These are phyloP conservation scores for Plagodis pulveraria DNA, from an alignment of 2,888 invertebrate species.

Conservation along the genomic window DNA sequence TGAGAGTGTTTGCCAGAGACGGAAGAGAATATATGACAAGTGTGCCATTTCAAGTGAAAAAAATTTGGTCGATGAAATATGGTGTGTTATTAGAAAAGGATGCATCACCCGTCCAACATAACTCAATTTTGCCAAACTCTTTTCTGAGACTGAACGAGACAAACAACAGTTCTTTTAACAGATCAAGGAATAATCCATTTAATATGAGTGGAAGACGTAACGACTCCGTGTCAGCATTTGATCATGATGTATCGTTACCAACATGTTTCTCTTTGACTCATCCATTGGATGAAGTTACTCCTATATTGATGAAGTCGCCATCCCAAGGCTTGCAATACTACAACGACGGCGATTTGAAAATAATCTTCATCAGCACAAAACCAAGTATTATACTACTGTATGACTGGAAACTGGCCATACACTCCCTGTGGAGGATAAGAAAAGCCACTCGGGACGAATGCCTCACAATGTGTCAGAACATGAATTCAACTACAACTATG, in stretches of 20 bases:
- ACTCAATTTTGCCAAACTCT: conserved; percentile 63
- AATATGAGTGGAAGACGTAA: conserved; percentile 73
- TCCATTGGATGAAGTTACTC: conserved; percentile 96
- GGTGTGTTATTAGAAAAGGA: conserved; percentile 94
- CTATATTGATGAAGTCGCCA: conserved; percentile 90
- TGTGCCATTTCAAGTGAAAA: conserved; percentile 92
- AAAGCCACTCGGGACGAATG: conserved; percentile 91
- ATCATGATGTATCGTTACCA: conserved; percentile 86
- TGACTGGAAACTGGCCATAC: conserved; percentile 90
- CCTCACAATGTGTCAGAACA: conserved; percentile 83
- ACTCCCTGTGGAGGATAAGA: conserved; percentile 93
- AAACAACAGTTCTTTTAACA: conserved; percentile 65
- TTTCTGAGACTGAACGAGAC: conserved; percentile 72
- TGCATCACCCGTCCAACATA: conserved; percentile 64
- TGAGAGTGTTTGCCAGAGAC: conserved; percentile 91
- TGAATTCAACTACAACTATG: conserved; percentile 68
- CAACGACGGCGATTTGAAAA: conserved; percentile 86
- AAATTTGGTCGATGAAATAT: conserved; percentile 93
- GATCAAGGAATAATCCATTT: conserved; percentile 56
- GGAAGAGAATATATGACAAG: conserved; percentile 94
- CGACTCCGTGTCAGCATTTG: conserved; percentile 68
- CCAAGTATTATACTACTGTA: conserved; percentile 94
- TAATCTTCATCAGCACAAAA: conserved; percentile 90
- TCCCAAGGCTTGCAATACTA: conserved; percentile 84
- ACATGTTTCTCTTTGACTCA: conserved; percentile 94